Base-by-base conservation (phyloP, 2,113 vertebrate genomes). In the Malaclemys terrapin region DNA sequence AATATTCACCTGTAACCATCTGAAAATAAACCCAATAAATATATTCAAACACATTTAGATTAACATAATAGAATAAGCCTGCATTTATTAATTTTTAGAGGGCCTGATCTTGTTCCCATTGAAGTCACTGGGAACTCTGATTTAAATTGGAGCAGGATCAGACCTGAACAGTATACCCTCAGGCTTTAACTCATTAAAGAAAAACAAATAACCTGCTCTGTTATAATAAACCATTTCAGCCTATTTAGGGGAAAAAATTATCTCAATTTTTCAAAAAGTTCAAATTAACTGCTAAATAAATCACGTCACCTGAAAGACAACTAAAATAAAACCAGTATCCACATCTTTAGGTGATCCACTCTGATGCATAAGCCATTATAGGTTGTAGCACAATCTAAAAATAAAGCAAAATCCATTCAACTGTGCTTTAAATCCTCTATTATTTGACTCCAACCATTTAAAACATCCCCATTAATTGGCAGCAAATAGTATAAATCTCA, bases 401-500 rank as follows among this genome's bases (percentile, higher is more conserved):
- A 38, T 72, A 38, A 38, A 38, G n/a, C n/a, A 72, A 72, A 72
- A 72, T 72, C 20, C 3, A 72, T 72, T 52, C 35, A 65, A 4
- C 17, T 24, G 29, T 53, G 57, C 65, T 85, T 56, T 47, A 93
- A 0, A 0, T 27, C 80, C 59, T 62, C 8, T 72, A 12, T 11
- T 81, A 45, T 0, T 27, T 38, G 5, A 82, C n/a, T 54, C 12
- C n/a, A 27, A 42, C 6, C 0, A 12, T 24, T 47, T 72, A 11
- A 20, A 38, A 72, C 5, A 10, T 22, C 53, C 49, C 3, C 6
- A 88, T 10, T 52, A 45, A 56, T 20, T 54, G 87, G 27, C 4
- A 88, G 8, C 45, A 84, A 82, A 9, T 82, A 85, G 72, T 0
- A 87, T 8, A 27, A 89, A 24, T 35, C 56, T 87, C 47, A 86